Evolutionary conservation across 53 echinoderm and acorn worm species (phyloP).

Genomic region (Stichopus horrens): DNA sequence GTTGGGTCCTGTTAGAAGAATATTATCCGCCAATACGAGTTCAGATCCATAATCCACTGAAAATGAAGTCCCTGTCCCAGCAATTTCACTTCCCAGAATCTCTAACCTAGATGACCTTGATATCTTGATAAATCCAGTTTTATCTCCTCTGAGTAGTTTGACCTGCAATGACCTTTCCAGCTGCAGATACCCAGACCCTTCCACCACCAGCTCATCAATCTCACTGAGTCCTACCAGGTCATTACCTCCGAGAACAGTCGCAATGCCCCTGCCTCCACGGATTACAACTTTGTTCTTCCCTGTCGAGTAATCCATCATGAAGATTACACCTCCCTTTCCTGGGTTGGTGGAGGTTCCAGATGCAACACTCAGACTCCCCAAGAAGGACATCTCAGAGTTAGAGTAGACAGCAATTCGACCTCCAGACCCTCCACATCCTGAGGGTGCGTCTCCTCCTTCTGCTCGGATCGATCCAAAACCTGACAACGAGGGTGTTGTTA

Average conservation of each 20-base stretch:
- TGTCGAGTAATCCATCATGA: constrained; percentile 41
- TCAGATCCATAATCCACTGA: constrained; percentile 55
- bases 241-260: constrained; percentile 52
- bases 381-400: constrained; percentile 34
- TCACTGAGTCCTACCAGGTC: constrained; percentile 30
- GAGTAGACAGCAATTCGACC: constrained; percentile 70
- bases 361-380: constrained; percentile 59
- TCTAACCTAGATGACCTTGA: constrained; percentile 31
- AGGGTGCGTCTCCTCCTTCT: constrained; percentile 61
- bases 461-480: constrained; percentile 68
- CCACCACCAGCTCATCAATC: constrained; percentile 59
- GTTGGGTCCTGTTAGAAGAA: constrained; percentile 50
- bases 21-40: constrained; percentile 28
- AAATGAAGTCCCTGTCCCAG: constrained; percentile 67
- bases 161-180: constrained; percentile 51
- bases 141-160: constrained; percentile 59
- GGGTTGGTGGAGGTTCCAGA: constrained; percentile 53
- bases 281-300: constrained; percentile 54
- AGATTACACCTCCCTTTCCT: constrained; percentile 60
- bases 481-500: constrained; percentile 56
- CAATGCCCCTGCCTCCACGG: constrained; percentile 47
- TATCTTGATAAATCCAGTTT: constrained; percentile 58
- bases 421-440: constrained; percentile 71
- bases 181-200: constrained; percentile 52
- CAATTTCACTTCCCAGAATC: constrained; percentile 20